phyloP scores from a whole-genome alignment of 1,140 invertebrate species.

The Eurytemora carolleeae region DNA sequence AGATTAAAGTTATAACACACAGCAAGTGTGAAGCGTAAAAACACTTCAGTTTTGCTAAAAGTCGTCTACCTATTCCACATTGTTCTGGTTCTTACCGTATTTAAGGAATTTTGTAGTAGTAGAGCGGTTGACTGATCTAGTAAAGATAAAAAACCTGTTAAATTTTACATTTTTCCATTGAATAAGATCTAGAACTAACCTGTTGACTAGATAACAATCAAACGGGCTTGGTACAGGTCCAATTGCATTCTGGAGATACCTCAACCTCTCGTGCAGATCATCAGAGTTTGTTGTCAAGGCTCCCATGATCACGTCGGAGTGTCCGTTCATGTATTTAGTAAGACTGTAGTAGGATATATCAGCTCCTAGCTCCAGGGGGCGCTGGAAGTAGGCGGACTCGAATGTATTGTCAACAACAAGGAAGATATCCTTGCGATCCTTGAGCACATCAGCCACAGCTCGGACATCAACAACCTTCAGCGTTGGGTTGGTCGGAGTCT shows the following conservation, averaged over 20 bases:
- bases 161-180: too few species aligned
- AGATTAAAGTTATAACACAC: too few species aligned
- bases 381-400: conserved; percentile 79
- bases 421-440: conserved; percentile 40
- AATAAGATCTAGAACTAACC: too few species aligned
- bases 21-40: too few species aligned
- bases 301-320: conserved; percentile 95
- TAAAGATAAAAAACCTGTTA: too few species aligned
- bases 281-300: conserved; percentile 51
- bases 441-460: conserved; percentile 42
- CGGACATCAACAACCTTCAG: conserved; percentile 77
- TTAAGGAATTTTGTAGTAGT: too few species aligned
- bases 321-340: conserved; percentile 97
- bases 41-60: too few species aligned
- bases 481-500: conserved; percentile 92
- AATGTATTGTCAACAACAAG: conserved; percentile 95
- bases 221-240: conserved; percentile 87
- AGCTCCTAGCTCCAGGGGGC: conserved; percentile 69
- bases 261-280: conserved; percentile 44
- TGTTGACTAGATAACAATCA: conserved; percentile 80
- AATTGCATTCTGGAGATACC: conserved; percentile 75
- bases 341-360: conserved; percentile 81
- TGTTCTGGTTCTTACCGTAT: too few species aligned
- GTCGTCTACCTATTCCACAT: too few species aligned
- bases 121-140: too few species aligned